Evolutionary conservation across 2,888 invertebrate genomes (phyloP).

Genomic region (Eutolmus rufibarbis): DNA sequence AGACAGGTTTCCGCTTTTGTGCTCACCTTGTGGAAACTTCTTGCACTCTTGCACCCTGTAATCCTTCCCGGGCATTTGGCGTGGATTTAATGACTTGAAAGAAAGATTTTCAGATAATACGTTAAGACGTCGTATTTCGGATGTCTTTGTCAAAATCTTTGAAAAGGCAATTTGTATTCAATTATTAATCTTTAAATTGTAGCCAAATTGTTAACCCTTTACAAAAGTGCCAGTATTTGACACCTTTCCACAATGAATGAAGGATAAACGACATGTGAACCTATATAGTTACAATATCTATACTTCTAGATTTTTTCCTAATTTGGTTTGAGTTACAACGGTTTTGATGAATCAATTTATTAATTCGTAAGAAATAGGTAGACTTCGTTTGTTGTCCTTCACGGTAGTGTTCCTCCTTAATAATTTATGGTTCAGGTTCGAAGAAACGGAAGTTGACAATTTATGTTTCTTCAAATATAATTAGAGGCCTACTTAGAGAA

Average conservation of each 20-base stretch:
- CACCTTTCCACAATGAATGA: neutral
- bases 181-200: neutral
- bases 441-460: no score
- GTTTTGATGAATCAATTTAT: neutral
- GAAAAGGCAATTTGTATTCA: neutral
- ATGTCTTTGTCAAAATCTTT: neutral
- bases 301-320: no score
- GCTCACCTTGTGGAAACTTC: neutral
- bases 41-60: neutral
- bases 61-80: neutral
- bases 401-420: no score
- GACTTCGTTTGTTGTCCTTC: no score
- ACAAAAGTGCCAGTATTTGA: neutral
- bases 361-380: no score
- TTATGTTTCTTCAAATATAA: no score
- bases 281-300: no score
- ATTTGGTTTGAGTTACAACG: no score
- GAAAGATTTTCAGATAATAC: neutral
- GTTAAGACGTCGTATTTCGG: neutral
- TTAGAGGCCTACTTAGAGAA: no score
- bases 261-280: neutral
- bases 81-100: neutral
- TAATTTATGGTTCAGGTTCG: no score
- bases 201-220: neutral
- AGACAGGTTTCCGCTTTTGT: neutral